Percentiles rank a stretch among this genome's conserved stretches.
These are phyloP conservation scores for Leptothorax acervorum DNA, from an alignment of 2,888 invertebrate genomes.

Conservation along the genomic window DNA sequence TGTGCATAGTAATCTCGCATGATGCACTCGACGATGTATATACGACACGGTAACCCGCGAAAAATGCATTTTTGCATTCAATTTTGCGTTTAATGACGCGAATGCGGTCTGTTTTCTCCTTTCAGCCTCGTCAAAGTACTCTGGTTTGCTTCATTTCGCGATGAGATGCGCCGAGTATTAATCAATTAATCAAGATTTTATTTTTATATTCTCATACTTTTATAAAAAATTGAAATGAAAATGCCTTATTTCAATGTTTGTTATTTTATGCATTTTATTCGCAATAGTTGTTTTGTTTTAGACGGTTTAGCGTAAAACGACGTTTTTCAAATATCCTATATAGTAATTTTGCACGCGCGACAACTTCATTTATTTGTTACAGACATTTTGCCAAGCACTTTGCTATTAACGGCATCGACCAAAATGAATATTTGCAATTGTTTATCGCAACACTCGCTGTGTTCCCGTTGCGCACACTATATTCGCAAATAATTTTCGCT, in stretches of 20 bases:
- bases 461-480: not conserved
- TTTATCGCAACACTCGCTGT: not conserved
- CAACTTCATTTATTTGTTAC: not conserved
- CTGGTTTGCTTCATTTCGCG: not conserved
- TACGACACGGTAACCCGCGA: not conserved
- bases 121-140: conserved; percentile 8
- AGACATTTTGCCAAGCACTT: not conserved
- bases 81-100: not conserved
- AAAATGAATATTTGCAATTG: not conserved
- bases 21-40: conserved; percentile 13
- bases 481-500: not conserved
- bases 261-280: not conserved
- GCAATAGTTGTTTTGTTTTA: not conserved
- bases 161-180: conserved; percentile 9
- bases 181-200: not conserved
- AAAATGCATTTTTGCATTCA: conserved; percentile 36
- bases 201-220: not conserved
- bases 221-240: not conserved
- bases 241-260: not conserved
- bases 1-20: conserved; percentile 6
- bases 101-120: not conserved
- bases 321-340: not conserved
- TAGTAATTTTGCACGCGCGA: not conserved
- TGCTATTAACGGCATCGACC: conserved; percentile 19
- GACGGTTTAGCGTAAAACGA: not conserved